Base-by-base conservation (phyloP, 1,140 invertebrate genomes). In the Bacillus rossius region DNA sequence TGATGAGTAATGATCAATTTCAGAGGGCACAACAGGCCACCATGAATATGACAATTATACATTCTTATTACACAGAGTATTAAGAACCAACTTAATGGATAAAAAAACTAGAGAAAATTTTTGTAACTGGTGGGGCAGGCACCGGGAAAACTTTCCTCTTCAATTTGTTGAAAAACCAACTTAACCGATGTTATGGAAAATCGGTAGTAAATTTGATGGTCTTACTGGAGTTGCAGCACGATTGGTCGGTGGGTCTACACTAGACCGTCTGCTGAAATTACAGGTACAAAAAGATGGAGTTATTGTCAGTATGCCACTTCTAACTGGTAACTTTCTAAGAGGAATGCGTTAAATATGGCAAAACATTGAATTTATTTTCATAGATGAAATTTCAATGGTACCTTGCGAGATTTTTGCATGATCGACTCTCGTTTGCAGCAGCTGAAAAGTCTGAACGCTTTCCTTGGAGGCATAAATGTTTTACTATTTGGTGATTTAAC, bases 351-450 rank as follows among this genome's bases (percentile, higher is more conserved):
- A 63, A 59, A 57, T 65, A 61, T 76, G 71, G 71, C 62, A 65
- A 63, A 37, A 74, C 34, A 62, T 69, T 45, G 61, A 74, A 26
- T 75, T 71, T 63, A 60, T 75, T 7, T 70, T 74, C 54, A 70
- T 73, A 17, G 72, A 75, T 58, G 72, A 75, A 71, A 73, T 75
- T 61, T 74, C 67, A 48, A 72, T 71, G 69, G 66, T 73, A 5
- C 61, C 69, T 0, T 72, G 69, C 59, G 63, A 71, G 42, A 73
- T 70, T 45, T 74, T 8, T 71, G 71, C 45, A 72, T 68, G 64
- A 73, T 75, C 25, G 68, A 74, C 26, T 64, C 65, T 17, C 58
- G 71, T 42, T 62, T 73, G 53, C 57, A 60, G 55, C 68, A 75
- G 58, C 55, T 71, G 26, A 70, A 68, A 59, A 51, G 38, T 26